These are phyloP conservation scores for Physeter macrocephalus DNA, from an alignment of 2,113 vertebrate species.

Conservation along the genomic window DNA sequence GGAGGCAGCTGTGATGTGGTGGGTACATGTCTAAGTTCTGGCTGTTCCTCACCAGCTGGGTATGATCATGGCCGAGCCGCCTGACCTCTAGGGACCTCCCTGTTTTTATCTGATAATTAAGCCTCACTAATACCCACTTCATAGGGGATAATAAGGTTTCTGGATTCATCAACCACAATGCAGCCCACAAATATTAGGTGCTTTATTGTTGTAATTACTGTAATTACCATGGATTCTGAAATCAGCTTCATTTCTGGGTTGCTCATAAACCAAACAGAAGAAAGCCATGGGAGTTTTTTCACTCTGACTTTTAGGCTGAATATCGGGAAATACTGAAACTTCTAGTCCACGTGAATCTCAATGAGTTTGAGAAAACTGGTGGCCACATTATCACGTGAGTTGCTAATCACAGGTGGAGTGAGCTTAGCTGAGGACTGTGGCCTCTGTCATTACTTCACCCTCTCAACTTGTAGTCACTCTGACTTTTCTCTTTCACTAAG, in stretches of 20 bases:
- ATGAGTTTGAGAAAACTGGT: not conserved
- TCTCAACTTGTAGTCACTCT: not conserved
- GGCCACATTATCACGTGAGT: not conserved
- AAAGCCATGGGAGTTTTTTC: not conserved
- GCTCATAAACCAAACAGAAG: not conserved
- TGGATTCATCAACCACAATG: not conserved
- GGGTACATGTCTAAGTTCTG: not conserved
- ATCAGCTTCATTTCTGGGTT: not conserved
- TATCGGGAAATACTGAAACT: not conserved
- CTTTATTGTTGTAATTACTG: not conserved
- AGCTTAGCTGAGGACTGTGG: too few relatives aligned
- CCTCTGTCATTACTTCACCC: not conserved
- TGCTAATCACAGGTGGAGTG: not conserved
- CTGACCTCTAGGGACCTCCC: not conserved
- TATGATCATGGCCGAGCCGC: accelerated
- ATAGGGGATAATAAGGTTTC: not conserved
- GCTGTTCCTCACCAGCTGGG: not conserved
- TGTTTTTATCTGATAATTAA: not conserved
- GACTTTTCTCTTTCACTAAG: not conserved
- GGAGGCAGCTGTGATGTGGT: not conserved
- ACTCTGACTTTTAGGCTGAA: not conserved
- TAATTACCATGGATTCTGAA: not conserved
- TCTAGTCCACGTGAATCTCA: not conserved
- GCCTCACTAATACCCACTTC: not conserved
- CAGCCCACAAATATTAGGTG: not conserved